Conservation (phyloP, 2,113 vertebrate species). For the Chaetodon trifascialis region DNA sequence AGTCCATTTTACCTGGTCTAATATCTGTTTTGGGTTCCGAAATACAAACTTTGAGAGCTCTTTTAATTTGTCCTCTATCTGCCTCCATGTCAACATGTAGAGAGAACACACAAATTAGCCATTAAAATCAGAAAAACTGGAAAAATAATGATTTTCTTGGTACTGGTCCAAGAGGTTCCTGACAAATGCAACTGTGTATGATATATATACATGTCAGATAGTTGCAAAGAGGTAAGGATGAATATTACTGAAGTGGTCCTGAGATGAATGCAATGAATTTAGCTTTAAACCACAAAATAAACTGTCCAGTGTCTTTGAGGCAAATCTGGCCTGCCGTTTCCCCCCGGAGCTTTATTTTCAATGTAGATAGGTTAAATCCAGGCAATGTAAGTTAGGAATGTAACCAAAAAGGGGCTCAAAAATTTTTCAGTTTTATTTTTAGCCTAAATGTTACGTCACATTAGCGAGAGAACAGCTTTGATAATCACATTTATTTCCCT, state of each 20-base stretch:
- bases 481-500: constrained; percentile 76
- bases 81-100: neutral
- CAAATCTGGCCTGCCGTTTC: constrained; percentile 8
- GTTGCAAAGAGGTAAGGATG: too few relatives aligned
- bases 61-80: neutral
- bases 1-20: neutral
- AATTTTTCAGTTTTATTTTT: constrained; percentile 71
- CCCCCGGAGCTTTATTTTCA: constrained; percentile 38
- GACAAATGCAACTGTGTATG: neutral
- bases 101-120: neutral
- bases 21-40: neutral
- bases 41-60: neutral
- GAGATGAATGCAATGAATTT: neutral
- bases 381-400: constrained; percentile 56
- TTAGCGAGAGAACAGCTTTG: constrained; percentile 57
- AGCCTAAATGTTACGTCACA: constrained; percentile 59
- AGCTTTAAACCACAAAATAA: neutral
- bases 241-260: neutral
- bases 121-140: neutral
- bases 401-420: constrained; percentile 54
- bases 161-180: neutral
- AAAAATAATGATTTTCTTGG: neutral
- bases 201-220: neutral
- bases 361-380: constrained; percentile 50
- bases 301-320: neutral